phyloP scores from a whole-genome alignment of 2,888 invertebrate genomes.

The Arge pagana region DNA sequence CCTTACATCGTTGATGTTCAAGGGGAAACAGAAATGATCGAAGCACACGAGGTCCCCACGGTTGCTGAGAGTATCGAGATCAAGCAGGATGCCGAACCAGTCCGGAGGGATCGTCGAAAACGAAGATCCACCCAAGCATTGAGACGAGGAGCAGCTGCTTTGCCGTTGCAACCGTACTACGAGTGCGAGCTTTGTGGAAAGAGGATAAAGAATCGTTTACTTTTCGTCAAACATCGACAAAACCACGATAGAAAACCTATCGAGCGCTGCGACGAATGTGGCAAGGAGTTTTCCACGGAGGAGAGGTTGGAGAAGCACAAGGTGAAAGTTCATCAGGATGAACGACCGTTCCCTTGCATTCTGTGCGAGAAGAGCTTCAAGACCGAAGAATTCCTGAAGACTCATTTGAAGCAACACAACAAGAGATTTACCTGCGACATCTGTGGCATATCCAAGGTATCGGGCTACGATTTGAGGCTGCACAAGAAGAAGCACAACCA shows the following conservation, averaged over 20 bases:
- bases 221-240: conserved; percentile 36
- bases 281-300: conserved; percentile 60
- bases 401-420: conserved; percentile 63
- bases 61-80: not conserved
- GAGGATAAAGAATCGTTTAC: conserved; percentile 34
- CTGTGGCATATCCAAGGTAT: conserved; percentile 47
- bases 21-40: conserved; percentile 9
- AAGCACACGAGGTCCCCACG: conserved; percentile 4
- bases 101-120: conserved; percentile 24
- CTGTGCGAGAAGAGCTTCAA: conserved; percentile 63
- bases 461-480: conserved; percentile 48
- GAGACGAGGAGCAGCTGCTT: conserved; percentile 6
- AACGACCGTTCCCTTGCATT: conserved; percentile 61
- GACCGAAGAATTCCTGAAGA: conserved; percentile 60
- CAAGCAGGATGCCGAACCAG: conserved; percentile 23
- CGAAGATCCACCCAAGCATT: conserved; percentile 20
- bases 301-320: conserved; percentile 59
- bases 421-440: conserved; percentile 48
- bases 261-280: conserved; percentile 57
- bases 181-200: conserved; percentile 42
- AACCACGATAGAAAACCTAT: conserved; percentile 34
- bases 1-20: not conserved
- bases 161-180: conserved; percentile 26
- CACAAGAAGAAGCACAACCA: conserved; percentile 63
- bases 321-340: conserved; percentile 61